These are phyloP conservation scores for Actinopyga echinites DNA, from an alignment of 53 echinoderm and acorn worm genomes.

Conservation along the genomic window DNA sequence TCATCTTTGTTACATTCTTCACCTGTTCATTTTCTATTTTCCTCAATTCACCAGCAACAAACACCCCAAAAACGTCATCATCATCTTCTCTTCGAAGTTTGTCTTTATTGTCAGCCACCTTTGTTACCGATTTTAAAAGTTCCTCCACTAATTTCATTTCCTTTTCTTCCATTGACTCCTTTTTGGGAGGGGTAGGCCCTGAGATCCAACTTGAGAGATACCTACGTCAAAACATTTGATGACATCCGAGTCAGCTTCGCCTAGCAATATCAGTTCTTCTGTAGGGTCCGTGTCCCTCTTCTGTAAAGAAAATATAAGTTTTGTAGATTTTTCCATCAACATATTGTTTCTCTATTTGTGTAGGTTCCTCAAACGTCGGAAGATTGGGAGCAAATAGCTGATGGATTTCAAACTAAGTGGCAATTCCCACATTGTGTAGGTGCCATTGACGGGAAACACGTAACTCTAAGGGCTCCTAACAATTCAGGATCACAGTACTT, in stretches of 20 bases:
- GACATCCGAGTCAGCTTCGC: no score
- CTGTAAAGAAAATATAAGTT: no score
- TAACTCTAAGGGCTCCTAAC: conserved; percentile 7
- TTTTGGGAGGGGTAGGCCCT: no score
- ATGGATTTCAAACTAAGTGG: conserved; percentile 13
- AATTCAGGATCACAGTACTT: conserved; percentile 40
- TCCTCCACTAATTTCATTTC: no score
- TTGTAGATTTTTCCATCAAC: not conserved
- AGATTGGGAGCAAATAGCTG: not conserved
- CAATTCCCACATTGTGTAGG: conserved; percentile 57
- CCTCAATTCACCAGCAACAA: not conserved
- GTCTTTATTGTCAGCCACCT: not conserved
- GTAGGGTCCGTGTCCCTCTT: no score
- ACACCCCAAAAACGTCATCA: not conserved
- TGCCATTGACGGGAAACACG: conserved; percentile 54
- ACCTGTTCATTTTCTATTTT: not conserved
- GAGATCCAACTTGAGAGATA: no score
- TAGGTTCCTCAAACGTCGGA: not conserved
- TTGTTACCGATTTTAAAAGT: no score
- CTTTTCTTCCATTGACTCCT: no score
- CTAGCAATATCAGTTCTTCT: no score
- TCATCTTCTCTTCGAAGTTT: not conserved
- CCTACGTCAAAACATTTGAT: no score
- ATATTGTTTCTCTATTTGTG: not conserved
- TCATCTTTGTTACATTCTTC: not conserved